Evolutionary conservation across 2,797 vertebrate genomes (phyloP).

Genomic region (Novumbra hubbsi): DNA sequence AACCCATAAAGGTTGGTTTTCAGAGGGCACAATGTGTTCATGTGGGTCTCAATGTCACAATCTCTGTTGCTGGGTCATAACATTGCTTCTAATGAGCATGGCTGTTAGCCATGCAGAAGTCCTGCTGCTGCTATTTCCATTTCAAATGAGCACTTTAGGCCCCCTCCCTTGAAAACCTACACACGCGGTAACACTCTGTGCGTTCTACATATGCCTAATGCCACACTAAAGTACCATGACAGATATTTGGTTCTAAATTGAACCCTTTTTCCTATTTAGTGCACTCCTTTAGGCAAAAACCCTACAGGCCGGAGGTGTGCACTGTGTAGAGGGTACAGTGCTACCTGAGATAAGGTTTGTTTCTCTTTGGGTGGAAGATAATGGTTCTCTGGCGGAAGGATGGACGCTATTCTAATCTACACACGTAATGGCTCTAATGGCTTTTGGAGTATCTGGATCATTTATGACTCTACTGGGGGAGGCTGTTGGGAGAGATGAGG

Average conservation of each 20-base stretch:
- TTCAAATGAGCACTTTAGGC: conserved; percentile 20
- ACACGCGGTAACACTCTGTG: neutral
- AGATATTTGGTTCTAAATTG: neutral
- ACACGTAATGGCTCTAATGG: conserved; percentile 1
- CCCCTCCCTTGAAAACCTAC: neutral
- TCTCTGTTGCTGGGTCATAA: neutral
- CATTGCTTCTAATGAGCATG: conserved; percentile 29
- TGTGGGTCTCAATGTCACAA: neutral
- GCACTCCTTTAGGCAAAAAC: neutral
- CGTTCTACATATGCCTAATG: neutral
- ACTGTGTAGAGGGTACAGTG: neutral
- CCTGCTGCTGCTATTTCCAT: conserved; percentile 26
- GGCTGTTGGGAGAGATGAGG: conserved; percentile 1
- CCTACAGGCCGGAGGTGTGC: neutral
- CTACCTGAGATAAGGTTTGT: neutral
- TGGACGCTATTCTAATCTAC: neutral
- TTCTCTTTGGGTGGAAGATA: neutral
- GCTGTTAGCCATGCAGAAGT: conserved; percentile 18
- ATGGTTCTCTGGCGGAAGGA: neutral
- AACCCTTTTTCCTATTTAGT: neutral
- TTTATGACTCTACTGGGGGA: conserved; percentile 3
- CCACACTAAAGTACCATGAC: neutral
- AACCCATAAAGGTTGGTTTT: too few relatives aligned
- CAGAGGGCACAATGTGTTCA: neutral
- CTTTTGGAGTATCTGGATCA: conserved; percentile 5